Conservation (phyloP, 2,797 vertebrate species). For the Thaleichthys pacificus region DNA sequence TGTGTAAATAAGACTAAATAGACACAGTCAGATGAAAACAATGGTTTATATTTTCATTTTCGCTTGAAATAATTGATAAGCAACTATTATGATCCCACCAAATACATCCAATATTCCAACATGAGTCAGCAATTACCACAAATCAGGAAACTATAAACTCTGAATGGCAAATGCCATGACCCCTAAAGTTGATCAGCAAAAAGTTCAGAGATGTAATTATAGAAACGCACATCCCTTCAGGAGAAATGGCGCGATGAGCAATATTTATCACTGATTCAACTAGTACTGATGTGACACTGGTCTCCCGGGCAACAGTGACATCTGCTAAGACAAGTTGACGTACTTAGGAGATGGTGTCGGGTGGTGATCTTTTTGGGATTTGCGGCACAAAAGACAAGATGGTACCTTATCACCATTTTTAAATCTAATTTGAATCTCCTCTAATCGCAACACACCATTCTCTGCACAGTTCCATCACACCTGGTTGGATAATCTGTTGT, state of each 20-base stretch:
- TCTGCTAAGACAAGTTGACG: constrained; percentile 29
- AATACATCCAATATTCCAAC: neutral
- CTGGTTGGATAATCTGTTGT: neutral
- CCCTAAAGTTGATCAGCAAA: constrained; percentile 20
- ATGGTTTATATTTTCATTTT: neutral
- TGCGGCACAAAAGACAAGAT: no score
- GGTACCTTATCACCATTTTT: no score
- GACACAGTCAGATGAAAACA: neutral
- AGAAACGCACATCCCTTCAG: constrained; percentile 3
- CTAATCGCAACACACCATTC: no score
- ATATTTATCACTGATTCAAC: constrained; percentile 36
- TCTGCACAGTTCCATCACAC: neutral
- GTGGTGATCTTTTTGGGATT: neutral
- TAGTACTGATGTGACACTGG: constrained; percentile 30
- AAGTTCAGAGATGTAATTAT: constrained; percentile 33
- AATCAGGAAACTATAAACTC: neutral
- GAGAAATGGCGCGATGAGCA: constrained; percentile 27
- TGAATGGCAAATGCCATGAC: constrained; percentile 10
- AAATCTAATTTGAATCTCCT: neutral
- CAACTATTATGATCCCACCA: neutral
- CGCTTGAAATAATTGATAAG: neutral
- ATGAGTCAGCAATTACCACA: constrained; percentile 1
- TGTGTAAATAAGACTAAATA: neutral
- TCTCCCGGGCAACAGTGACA: constrained; percentile 45
- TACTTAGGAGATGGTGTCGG: neutral